Percentiles rank a stretch among this genome's conserved stretches.
phyloP scores from a whole-genome alignment of 2,888 invertebrate genomes.

The Tupiocoris notatus region DNA sequence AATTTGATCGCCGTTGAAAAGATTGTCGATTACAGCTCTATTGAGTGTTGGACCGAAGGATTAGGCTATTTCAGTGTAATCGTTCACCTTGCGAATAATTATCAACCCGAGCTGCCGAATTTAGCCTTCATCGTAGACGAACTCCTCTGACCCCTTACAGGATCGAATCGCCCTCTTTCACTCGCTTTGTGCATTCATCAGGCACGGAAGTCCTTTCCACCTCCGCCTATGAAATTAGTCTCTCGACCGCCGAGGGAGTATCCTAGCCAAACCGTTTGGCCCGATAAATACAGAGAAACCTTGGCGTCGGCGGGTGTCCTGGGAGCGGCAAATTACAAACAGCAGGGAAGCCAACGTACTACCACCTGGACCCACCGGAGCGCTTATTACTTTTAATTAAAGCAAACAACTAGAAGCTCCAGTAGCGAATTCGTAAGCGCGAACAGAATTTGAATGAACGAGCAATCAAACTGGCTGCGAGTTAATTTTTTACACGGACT shows the following conservation, averaged over 20 bases:
- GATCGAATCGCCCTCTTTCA: not conserved
- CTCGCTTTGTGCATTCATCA: not conserved
- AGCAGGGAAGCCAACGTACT: not conserved
- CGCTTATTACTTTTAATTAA: constrained; percentile 34
- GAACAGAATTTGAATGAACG: not conserved
- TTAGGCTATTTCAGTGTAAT: no score
- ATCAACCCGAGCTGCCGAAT: no score
- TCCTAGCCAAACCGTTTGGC: not conserved
- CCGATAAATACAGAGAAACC: not conserved
- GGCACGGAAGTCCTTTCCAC: not conserved
- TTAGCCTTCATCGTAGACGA: no score
- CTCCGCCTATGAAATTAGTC: not conserved
- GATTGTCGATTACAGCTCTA: no score
- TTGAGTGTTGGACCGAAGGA: no score
- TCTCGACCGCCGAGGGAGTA: not conserved
- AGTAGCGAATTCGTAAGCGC: not conserved
- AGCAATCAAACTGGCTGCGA: not conserved
- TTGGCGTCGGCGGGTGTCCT: not conserved
- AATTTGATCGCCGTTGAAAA: no score
- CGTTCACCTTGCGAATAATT: no score
- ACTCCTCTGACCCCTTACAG: not conserved
- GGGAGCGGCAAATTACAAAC: not conserved
- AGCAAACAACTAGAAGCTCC: constrained; percentile 14
- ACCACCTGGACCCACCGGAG: not conserved
- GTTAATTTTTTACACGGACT: not conserved